Conservation (phyloP, 2,888 invertebrate genomes). For the Alcis repandata region DNA sequence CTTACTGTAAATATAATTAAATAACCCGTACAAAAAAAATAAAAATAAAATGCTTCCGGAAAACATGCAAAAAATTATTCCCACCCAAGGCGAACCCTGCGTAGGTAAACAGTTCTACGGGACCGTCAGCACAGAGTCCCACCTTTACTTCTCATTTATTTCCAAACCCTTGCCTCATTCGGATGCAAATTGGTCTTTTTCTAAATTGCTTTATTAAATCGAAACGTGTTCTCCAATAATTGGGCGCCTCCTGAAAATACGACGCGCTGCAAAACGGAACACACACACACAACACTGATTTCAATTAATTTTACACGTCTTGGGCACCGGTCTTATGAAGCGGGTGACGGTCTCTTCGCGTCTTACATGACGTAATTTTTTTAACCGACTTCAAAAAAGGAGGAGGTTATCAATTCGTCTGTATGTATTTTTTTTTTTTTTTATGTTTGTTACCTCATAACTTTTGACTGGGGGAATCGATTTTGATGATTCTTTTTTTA, state of each 20-base stretch:
- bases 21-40: no score
- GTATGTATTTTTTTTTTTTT: no score
- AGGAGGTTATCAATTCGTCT: no score
- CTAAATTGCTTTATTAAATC: constrained; percentile 84
- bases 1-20: no score
- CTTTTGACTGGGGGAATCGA: no score
- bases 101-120: constrained; percentile 15
- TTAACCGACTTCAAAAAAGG: no score
- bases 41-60: no score
- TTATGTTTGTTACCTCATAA: no score
- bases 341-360: no score
- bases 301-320: constrained; percentile 38
- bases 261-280: constrained; percentile 21
- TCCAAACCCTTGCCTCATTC: constrained; percentile 73
- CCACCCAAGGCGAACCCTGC: background rate
- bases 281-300: constrained; percentile 36
- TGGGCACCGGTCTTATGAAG: constrained; percentile 5
- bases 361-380: no score
- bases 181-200: constrained; percentile 79
- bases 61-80: no score
- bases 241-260: constrained; percentile 47
- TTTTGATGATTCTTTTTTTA: no score
- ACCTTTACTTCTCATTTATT: constrained; percentile 29
- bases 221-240: constrained; percentile 81
- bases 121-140: constrained; percentile 14